phyloP scores from a whole-genome alignment of 1,140 invertebrate species.

The Hirudo medicinalis region DNA sequence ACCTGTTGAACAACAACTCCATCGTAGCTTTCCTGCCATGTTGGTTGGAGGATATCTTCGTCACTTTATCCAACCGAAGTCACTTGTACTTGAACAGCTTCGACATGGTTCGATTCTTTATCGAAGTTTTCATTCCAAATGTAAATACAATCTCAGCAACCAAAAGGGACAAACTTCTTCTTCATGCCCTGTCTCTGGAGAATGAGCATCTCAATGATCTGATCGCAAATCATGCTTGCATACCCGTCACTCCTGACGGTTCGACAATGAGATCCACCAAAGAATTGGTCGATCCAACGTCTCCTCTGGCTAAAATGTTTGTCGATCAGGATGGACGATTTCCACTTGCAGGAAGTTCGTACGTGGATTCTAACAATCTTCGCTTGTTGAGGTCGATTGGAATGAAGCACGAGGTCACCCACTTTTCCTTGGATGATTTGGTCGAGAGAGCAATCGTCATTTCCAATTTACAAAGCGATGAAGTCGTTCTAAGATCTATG shows the following conservation, averaged over 20 bases:
- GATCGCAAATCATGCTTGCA: slow-evolving; percentile 17
- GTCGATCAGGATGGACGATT: slow-evolving; percentile 18
- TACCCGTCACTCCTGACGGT: slow-evolving; percentile 24
- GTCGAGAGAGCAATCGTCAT: slow-evolving; percentile 18
- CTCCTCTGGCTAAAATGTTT: slow-evolving; percentile 16
- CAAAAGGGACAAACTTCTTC: slow-evolving; percentile 17
- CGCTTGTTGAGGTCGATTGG: slow-evolving; percentile 12
- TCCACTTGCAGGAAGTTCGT: slow-evolving; percentile 15
- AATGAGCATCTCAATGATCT: slow-evolving; percentile 9
- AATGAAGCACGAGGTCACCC: slow-evolving; percentile 14
- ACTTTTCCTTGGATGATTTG: slow-evolving; percentile 21
- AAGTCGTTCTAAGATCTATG: not conserved
- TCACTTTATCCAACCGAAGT: not conserved
- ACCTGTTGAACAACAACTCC: not conserved
- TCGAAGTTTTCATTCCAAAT: slow-evolving; percentile 21
- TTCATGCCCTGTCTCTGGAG: slow-evolving; percentile 18
- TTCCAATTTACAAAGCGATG: not conserved
- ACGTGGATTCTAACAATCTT: slow-evolving; percentile 1
- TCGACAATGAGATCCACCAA: slow-evolving; percentile 12
- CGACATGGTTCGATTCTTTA: slow-evolving; percentile 19
- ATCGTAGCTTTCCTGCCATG: slow-evolving; percentile 16
- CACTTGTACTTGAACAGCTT: not conserved
- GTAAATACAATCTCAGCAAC: not conserved
- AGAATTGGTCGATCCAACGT: slow-evolving; percentile 20
- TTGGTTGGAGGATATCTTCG: slow-evolving; percentile 1